Conservation (phyloP, 2,888 invertebrate genomes). For the Myopa tessellatipennis region DNA sequence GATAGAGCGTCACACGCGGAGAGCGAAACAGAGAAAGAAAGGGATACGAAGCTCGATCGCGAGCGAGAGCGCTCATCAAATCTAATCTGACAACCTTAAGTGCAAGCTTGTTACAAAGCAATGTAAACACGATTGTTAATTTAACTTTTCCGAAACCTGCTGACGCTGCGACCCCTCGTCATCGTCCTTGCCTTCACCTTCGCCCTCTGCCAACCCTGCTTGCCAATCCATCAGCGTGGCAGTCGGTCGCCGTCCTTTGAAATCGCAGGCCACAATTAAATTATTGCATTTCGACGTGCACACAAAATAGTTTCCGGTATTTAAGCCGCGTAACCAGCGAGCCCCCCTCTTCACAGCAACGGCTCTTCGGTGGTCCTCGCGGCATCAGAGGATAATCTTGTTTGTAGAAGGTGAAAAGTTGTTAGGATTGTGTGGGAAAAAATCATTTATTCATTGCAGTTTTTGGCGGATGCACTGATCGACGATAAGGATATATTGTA, state of each 20-base stretch:
- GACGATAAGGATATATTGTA: neutral
- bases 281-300: conserved; percentile 68
- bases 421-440: conserved; percentile 29
- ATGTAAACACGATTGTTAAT: conserved; percentile 67
- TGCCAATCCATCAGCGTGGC: neutral
- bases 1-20: conserved; percentile 9
- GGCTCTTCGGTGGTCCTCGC: neutral
- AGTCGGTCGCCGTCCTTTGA: conserved; percentile 35
- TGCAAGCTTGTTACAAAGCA: conserved; percentile 68
- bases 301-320: conserved; percentile 48
- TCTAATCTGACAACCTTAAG: conserved; percentile 63
- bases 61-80: neutral
- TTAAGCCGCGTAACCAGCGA: neutral
- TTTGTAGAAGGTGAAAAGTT: conserved; percentile 29
- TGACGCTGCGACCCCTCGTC: conserved; percentile 22
- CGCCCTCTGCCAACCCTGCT: neutral
- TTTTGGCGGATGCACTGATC: conserved; percentile 10
- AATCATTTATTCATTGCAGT: conserved; percentile 24
- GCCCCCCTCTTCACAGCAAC: no score
- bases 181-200: conserved; percentile 10
- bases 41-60: conserved; percentile 39
- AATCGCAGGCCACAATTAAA: conserved; percentile 63
- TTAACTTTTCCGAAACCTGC: conserved; percentile 53
- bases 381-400: conserved; percentile 4
- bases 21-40: conserved; percentile 25